Evolutionary conservation across 2,888 invertebrate genomes (phyloP), one percentile per base, ranked within the genome.

Genomic region (Spilarctia lutea): DNA sequence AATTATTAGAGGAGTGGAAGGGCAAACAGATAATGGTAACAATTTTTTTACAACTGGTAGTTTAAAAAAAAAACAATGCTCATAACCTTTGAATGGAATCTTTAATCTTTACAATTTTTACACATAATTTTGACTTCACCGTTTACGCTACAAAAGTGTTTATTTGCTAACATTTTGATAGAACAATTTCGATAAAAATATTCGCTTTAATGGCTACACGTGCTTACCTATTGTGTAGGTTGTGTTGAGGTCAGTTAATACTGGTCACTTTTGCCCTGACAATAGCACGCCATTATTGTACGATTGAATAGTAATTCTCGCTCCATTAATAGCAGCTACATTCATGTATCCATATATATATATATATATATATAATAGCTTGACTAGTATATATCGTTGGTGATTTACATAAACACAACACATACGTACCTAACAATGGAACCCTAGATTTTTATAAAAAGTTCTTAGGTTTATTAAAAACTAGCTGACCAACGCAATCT

Each of bases 231-330:
- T 69, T 74, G 73, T 73, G 39, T 20, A n/a, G 24, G 42, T 11
- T 56, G 66, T 70, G 70, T 66, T 69, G 27, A 33, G 56, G n/a
- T 35, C 35, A 52, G n/a, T 33, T 35, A 42, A 42, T 42, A 27
- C 65, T 60, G 45, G 52, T 45, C 45, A 42, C 7, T 70, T 20
- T n/a, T 35, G 35, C 33, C 48, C 60, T 74, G 35, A 75, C 72
- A 75, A 75, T 75, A 45, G 65, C 42, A 35, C n/a, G 65, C 24
- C 27, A 65, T 72, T 69, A 69, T 65, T 69, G 48, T 68, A 68
- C 65, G n/a, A 68, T 13, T 52, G 65, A 65, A 71, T 65, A 33
- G 63, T 65, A 65, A 65, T 56, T 52, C 27, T 65, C n/a, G 27
- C 48, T 35, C 27, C 30, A 63, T 63, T 48, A 65, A 63, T 65